Evolutionary conservation across 1,140 invertebrate genomes (phyloP), one percentile per base, ranked within the genome.

Genomic region (Drosophila kohkoa): DNA sequence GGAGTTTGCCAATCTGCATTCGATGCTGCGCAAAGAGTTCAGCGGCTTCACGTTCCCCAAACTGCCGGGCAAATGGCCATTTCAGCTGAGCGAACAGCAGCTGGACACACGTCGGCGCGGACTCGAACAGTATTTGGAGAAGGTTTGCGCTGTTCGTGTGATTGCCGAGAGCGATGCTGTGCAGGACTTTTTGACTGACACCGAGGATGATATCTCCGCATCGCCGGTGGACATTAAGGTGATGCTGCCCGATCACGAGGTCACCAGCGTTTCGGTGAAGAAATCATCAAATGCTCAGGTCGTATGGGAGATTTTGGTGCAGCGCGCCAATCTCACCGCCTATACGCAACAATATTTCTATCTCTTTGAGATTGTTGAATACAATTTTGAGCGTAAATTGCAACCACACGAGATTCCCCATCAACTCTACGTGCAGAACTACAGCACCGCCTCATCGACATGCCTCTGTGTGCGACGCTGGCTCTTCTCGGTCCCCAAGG

Each of bases 381-480:
- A 98, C 91, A 98, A 98, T 93, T 99, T 99, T 93, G 98, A 99
- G 93, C 95, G 99, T 58, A 99, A 99, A 93, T 93, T 99, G 54
- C 96, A 98, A 81, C 95, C 97, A 1, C 96, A 97, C 90, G 99
- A 99, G 93, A 97, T 98, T 76, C 98, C 98, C 0, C 98, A 99
- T 93, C 98, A 98, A 83, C 94, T 99, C 54, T 99, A 99, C 93
- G 98, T 99, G 79, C 98, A 99, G 94, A 99, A 99, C 93, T 99
- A 99, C 91, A 99, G 97, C 73, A 99, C 99, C n/a, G 98, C 98
- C 20, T 98, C 98, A 28, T 97, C 97, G 57, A 99, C 98, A 10
- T 99, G 99, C 93, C 94, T 99, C n/a, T 95, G 96, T 58, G 94
- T 99, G 46, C 95, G 97, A 46, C 98, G 98, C 93, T 99, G 98